Evolutionary conservation across 35 echinoderm and acorn worm species (phyloP).

Genomic region (Apostichopus parvimensis): DNA sequence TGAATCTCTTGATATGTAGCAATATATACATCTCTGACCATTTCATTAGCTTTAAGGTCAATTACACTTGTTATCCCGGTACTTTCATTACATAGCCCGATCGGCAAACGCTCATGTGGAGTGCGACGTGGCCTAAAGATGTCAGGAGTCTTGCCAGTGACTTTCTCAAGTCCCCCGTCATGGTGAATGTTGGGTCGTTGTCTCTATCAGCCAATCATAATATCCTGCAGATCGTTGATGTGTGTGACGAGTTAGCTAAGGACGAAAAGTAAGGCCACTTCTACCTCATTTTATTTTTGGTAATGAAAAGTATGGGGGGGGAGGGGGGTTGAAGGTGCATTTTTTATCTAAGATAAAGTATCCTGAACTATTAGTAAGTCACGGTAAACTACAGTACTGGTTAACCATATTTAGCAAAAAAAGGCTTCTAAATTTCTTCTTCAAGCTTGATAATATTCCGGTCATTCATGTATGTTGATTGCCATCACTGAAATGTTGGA

Average conservation of each 20-base stretch:
- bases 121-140: conserved; percentile 98
- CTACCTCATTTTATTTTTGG: not conserved
- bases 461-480: too few relatives aligned
- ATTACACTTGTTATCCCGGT: too few relatives aligned
- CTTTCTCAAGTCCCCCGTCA: conserved; percentile 81
- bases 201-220: conserved; percentile 92
- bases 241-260: conserved; percentile 82
- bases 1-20: too few relatives aligned
- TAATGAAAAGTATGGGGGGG: not conserved
- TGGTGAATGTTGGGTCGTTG: conserved; percentile 93
- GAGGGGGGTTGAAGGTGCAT: not conserved
- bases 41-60: too few relatives aligned
- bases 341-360: too few relatives aligned
- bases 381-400: too few relatives aligned
- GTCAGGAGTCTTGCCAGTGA: conserved; percentile 79
- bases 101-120: conserved; percentile 98
- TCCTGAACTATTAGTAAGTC: too few relatives aligned
- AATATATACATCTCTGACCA: too few relatives aligned
- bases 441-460: too few relatives aligned
- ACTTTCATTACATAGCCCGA: conserved; percentile 67
- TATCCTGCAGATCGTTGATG: conserved; percentile 98
- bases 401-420: too few relatives aligned
- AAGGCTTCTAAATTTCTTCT: too few relatives aligned
- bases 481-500: too few relatives aligned
- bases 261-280: conserved; percentile 83